These are phyloP conservation scores for Podarcis cretensis DNA, from an alignment of 2,113 vertebrate genomes.

Conservation along the genomic window DNA sequence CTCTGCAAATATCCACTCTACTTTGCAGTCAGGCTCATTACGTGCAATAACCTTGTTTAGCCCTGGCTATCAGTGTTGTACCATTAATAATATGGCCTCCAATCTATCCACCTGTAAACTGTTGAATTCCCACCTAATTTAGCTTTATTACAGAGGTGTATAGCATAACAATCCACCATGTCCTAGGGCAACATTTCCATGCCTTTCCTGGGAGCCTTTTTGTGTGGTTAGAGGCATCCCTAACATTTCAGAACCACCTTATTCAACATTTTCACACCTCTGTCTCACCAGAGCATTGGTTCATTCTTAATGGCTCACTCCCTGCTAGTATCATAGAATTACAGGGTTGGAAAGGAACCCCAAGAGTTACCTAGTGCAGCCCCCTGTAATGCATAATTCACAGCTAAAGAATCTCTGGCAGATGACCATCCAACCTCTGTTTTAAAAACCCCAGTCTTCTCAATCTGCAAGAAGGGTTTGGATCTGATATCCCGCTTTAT, in stretches of 20 bases:
- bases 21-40: slow-evolving; percentile 64
- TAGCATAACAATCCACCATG: background rate
- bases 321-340: background rate
- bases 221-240: background rate
- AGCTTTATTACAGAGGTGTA: background rate
- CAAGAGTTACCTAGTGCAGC: too few species aligned
- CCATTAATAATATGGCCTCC: slow-evolving; percentile 57
- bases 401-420: too few species aligned
- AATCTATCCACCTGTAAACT: slow-evolving; percentile 70
- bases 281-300: too few species aligned
- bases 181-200: background rate
- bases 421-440: too few species aligned
- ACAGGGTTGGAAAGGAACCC: too few species aligned
- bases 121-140: slow-evolving; percentile 50
- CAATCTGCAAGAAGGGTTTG: too few species aligned
- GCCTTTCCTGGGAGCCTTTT: background rate
- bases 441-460: too few species aligned
- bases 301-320: background rate
- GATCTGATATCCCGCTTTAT: too few species aligned
- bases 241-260: slow-evolving; percentile 5
- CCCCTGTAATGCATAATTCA: too few species aligned
- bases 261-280: background rate
- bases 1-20: slow-evolving; percentile 48
- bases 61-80: slow-evolving; percentile 44
- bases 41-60: slow-evolving; percentile 60